These are phyloP conservation scores for Drosophila nigrodunni DNA, from an alignment of 1,140 invertebrate genomes.

Conservation along the genomic window DNA sequence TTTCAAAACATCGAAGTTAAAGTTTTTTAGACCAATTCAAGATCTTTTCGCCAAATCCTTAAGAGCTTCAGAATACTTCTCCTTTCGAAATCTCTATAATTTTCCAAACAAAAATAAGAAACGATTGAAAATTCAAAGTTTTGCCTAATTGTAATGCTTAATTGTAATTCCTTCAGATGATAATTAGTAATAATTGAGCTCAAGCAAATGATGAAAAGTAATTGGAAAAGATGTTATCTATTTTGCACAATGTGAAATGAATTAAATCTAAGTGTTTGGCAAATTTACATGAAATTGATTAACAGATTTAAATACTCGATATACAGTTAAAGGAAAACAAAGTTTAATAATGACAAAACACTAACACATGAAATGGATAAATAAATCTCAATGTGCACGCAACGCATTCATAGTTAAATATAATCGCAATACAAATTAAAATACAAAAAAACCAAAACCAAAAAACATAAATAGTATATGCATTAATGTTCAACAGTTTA, in stretches of 20 bases:
- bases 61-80: conserved; percentile 14
- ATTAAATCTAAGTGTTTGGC: conserved; percentile 22
- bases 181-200: conserved; percentile 5
- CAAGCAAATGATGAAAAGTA: neutral
- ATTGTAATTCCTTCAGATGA: conserved; percentile 1
- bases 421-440: conserved; percentile 65
- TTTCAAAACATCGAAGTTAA: conserved; percentile 33
- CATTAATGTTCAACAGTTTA: conserved; percentile 78
- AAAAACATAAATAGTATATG: conserved; percentile 55
- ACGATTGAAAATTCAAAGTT: neutral
- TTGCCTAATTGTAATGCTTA: conserved; percentile 11
- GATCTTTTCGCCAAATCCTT: conserved; percentile 10
- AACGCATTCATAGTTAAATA: conserved; percentile 45
- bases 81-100: neutral
- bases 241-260: conserved; percentile 35
- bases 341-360: conserved; percentile 5
- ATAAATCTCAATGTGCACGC: conserved; percentile 52
- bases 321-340: conserved; percentile 25
- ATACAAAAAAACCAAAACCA: conserved; percentile 5
- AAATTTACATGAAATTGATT: conserved; percentile 13
- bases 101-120: neutral
- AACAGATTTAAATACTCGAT: conserved; percentile 31
- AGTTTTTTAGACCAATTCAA: conserved; percentile 8
- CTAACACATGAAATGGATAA: conserved; percentile 28
- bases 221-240: conserved; percentile 24